These are phyloP conservation scores for cattle (Bos taurus) DNA, from an alignment of 2,113 vertebrate genomes.

Conservation along the genomic window DNA sequence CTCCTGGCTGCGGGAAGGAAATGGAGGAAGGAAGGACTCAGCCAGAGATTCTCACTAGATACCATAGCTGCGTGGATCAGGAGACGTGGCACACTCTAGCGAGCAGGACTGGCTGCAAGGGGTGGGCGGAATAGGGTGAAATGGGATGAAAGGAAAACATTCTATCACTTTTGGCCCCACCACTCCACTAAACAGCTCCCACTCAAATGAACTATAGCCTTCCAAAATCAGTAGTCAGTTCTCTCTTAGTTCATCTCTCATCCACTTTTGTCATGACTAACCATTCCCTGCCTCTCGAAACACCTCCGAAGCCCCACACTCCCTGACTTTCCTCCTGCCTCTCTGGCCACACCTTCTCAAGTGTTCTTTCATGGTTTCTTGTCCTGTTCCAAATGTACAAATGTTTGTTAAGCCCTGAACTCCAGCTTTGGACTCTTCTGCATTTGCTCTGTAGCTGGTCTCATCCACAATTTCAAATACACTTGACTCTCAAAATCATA, in stretches of 20 bases:
- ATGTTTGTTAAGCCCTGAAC: not conserved
- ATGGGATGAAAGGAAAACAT: not conserved
- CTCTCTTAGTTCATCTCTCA: not conserved
- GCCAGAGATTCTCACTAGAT: not conserved
- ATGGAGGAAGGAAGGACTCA: not conserved
- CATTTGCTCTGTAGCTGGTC: not conserved
- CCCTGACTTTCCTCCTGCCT: not conserved
- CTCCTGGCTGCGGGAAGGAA: not conserved
- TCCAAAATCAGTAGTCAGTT: not conserved
- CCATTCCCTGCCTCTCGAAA: not conserved
- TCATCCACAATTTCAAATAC: not conserved
- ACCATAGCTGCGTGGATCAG: not conserved
- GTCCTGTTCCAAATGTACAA: not conserved
- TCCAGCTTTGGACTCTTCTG: not conserved
- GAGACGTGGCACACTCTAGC: accelerated
- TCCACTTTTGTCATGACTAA: not conserved
- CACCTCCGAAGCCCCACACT: not conserved
- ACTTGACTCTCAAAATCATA: not conserved
- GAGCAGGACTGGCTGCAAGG: too few relatives aligned
- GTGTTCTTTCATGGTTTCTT: not conserved
- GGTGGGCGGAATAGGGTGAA: not conserved
- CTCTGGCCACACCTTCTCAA: not conserved
- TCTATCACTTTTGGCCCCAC: not conserved
- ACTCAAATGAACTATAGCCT: not conserved
- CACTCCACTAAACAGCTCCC: not conserved